Evolutionary conservation across 2,888 invertebrate species (phyloP).

Genomic region (Habrosyne pyritoides): DNA sequence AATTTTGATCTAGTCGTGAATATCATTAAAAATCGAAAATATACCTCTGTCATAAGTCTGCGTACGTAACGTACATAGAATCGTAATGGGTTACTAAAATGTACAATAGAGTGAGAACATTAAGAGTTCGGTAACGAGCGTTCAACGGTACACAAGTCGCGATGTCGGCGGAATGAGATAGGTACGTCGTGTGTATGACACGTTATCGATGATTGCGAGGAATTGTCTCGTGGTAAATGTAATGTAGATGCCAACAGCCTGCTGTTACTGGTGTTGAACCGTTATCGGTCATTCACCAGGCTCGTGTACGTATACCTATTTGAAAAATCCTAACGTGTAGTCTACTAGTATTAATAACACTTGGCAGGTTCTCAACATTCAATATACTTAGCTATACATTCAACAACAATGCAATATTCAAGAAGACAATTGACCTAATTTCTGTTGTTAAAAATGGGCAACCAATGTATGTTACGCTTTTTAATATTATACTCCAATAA

Average conservation of each 20-base stretch:
- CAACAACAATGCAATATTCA: constrained; percentile 41
- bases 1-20: too few relatives aligned
- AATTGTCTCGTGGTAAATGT: constrained; percentile 11
- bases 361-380: constrained; percentile 65
- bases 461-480: constrained; percentile 23
- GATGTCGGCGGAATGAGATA: constrained; percentile 13
- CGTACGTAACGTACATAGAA: too few relatives aligned
- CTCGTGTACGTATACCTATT: constrained; percentile 29
- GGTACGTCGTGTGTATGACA: constrained; percentile 16
- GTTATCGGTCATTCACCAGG: constrained; percentile 69
- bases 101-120: too few relatives aligned
- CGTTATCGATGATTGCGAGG: constrained; percentile 3
- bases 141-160: too few relatives aligned
- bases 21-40: too few relatives aligned
- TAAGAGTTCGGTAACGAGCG: too few relatives aligned
- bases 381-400: constrained; percentile 39
- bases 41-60: too few relatives aligned
- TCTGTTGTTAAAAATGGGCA: constrained; percentile 30
- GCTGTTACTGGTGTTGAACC: constrained; percentile 33
- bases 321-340: constrained; percentile 42
- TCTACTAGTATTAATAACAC: constrained; percentile 44
- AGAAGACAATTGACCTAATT: constrained; percentile 54
- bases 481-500: neutral
- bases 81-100: too few relatives aligned
- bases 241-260: constrained; percentile 18